Percentiles rank a stretch among this genome's conserved stretches.
Evolutionary conservation across 1,140 invertebrate species (phyloP).

Genomic region (Oncopeltus fasciatus): DNA sequence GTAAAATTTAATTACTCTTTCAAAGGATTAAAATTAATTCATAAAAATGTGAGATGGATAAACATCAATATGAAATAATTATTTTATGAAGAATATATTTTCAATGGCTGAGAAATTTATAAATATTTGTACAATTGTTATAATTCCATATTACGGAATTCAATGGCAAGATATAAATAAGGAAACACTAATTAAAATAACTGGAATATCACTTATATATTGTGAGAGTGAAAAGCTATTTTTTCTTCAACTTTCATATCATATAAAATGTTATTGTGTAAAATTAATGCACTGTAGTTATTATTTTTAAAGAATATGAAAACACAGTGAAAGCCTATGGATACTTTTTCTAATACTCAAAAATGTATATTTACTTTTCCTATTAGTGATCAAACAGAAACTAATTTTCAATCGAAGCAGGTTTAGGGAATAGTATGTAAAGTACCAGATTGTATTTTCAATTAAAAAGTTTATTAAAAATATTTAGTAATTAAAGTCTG

Average conservation of each 20-base stretch:
- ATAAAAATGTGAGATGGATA: too few relatives aligned
- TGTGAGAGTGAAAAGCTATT: too few relatives aligned
- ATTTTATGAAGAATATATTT: too few relatives aligned
- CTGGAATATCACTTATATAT: too few relatives aligned
- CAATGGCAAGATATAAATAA: too few relatives aligned
- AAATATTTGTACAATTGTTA: too few relatives aligned
- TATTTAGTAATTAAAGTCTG: background rate
- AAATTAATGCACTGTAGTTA: background rate
- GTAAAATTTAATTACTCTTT: too few relatives aligned
- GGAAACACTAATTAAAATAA: too few relatives aligned
- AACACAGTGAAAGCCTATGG: background rate
- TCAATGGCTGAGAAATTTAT: too few relatives aligned
- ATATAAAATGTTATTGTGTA: background rate
- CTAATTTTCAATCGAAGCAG: background rate
- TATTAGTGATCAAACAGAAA: background rate
- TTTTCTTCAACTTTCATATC: background rate
- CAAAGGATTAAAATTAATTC: too few relatives aligned
- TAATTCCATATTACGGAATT: too few relatives aligned
- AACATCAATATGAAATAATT: too few relatives aligned
- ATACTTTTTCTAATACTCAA: background rate
- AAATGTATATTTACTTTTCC: background rate
- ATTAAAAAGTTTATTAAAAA: background rate
- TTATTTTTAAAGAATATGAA: background rate
- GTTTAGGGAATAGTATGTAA: background rate
- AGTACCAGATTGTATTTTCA: background rate